phyloP scores from a whole-genome alignment of 2,113 vertebrate species.

The Tyto alba region DNA sequence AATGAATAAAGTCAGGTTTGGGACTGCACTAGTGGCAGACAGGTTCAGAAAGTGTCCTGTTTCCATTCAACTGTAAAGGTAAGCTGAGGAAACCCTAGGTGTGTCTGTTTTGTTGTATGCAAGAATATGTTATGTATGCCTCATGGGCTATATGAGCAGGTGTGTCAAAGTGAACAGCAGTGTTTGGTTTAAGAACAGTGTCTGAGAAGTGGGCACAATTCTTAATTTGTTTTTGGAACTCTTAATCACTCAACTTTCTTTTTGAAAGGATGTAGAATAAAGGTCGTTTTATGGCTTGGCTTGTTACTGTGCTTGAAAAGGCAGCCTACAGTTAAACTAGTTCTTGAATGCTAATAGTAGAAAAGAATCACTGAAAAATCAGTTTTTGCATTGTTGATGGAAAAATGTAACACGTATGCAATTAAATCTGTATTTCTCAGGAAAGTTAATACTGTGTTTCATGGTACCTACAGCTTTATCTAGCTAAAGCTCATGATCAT shows the following conservation, averaged over 20 bases:
- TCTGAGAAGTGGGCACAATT: background rate
- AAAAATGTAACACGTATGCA: background rate
- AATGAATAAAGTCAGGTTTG: slow-evolving; percentile 78
- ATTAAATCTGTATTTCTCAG: background rate
- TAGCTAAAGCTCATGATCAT: background rate
- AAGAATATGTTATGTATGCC: background rate
- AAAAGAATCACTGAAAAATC: background rate
- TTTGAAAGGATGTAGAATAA: background rate
- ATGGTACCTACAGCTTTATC: background rate
- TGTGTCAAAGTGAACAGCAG: background rate
- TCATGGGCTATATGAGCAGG: background rate
- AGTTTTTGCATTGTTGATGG: background rate
- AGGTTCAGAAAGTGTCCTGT: slow-evolving; percentile 83
- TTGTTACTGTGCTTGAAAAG: background rate
- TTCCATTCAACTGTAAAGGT: slow-evolving; percentile 96
- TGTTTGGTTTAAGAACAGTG: background rate
- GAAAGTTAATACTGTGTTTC: background rate
- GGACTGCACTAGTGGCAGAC: slow-evolving; percentile 84
- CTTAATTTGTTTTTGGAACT: background rate
- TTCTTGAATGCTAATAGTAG: background rate
- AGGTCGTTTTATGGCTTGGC: background rate
- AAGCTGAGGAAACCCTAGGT: background rate
- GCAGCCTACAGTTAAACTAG: background rate
- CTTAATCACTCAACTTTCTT: background rate
- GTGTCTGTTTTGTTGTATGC: background rate